Percentiles rank a stretch among this genome's conserved stretches.
Conservation (phyloP, 2,113 vertebrate species). For the Cricetomys ansorgei region DNA sequence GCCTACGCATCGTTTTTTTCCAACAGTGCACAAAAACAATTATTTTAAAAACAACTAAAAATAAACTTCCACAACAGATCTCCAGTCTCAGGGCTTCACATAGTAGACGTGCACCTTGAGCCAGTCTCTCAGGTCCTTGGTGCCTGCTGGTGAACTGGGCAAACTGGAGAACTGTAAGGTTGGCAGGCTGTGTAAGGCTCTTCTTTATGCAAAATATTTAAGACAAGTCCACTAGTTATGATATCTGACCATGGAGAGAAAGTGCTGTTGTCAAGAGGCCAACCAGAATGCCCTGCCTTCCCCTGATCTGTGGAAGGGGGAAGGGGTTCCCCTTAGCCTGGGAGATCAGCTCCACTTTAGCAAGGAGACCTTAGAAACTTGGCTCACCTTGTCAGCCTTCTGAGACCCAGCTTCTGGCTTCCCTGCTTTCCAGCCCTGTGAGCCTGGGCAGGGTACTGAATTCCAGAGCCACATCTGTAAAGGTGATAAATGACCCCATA, state of each 20-base stretch:
- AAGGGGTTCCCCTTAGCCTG: neutral
- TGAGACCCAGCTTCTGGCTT: neutral
- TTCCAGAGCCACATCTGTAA: neutral
- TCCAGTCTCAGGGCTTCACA: neutral
- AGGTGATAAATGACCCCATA: neutral
- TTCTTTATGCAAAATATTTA: neutral
- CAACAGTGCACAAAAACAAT: too few relatives aligned
- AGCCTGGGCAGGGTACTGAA: neutral
- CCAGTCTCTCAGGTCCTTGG: neutral
- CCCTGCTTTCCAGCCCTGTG: neutral
- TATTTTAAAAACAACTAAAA: too few relatives aligned
- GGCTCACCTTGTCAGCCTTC: neutral
- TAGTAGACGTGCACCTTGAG: neutral
- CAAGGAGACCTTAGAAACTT: neutral
- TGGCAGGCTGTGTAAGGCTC: neutral
- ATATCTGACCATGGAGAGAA: neutral
- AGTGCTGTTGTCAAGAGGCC: neutral
- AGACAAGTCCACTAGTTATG: neutral
- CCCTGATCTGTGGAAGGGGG: neutral
- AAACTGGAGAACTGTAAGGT: neutral
- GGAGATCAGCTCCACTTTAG: neutral
- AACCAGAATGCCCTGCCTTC: neutral
- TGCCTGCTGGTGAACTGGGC: neutral
- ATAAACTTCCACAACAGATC: too few relatives aligned
- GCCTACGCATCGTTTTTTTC: too few relatives aligned